These are phyloP conservation scores for Xylocopa sonorina DNA, from an alignment of 1,140 invertebrate genomes.

Conservation along the genomic window DNA sequence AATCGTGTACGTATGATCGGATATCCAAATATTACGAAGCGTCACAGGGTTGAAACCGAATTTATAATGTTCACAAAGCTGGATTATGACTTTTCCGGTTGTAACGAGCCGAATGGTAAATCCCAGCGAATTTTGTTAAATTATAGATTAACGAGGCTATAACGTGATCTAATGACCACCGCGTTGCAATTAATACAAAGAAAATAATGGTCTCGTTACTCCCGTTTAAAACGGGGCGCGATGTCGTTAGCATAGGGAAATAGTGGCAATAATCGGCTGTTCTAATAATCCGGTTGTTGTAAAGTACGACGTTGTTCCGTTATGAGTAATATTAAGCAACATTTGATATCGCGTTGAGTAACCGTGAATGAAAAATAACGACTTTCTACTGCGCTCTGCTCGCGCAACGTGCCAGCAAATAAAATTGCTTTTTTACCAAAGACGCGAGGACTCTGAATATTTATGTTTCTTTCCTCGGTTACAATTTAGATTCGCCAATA, in stretches of 20 bases:
- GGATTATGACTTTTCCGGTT: not conserved
- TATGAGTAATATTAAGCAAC: conserved; percentile 7
- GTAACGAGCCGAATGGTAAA: conserved; percentile 10
- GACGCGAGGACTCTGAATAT: not conserved
- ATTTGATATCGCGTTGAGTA: not conserved
- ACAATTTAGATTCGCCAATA: no score
- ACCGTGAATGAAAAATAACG: conserved; percentile 32
- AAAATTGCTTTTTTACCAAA: not conserved
- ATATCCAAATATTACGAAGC: not conserved
- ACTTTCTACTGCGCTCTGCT: not conserved
- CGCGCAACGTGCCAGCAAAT: not conserved
- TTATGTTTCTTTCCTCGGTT: not conserved
- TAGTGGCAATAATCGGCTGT: conserved; percentile 24
- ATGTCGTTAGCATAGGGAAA: conserved; percentile 7
- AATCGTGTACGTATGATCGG: not conserved
- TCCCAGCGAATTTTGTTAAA: conserved; percentile 35
- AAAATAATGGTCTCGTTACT: conserved; percentile 29
- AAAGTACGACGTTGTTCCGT: conserved; percentile 17
- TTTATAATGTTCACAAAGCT: not conserved
- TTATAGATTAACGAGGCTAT: conserved; percentile 20
- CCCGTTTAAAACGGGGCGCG: conserved; percentile 20
- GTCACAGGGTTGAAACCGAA: not conserved
- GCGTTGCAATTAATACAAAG: conserved; percentile 31
- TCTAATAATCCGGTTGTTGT: conserved; percentile 37
- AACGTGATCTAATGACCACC: conserved; percentile 5